Conservation (phyloP, 30 jellyfish, hydroid and myxozoan genomes). For the Pseudorhiza aurosa region DNA sequence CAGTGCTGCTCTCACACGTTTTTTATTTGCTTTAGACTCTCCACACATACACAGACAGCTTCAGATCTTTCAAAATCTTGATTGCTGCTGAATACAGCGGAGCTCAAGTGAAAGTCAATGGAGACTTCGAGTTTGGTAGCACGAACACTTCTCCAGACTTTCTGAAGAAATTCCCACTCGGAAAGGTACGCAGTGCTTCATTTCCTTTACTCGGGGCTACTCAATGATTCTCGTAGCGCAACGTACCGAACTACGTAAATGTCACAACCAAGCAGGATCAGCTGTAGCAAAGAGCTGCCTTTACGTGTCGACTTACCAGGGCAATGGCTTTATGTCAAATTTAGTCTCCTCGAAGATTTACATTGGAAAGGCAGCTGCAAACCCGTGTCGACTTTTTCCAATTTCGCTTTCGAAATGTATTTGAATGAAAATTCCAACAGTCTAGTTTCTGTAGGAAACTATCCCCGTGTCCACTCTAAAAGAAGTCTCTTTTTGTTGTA, state of each 20-base stretch:
- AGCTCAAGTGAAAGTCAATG: conserved; percentile 54
- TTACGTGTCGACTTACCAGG: too few species aligned
- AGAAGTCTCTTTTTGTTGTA: too few species aligned
- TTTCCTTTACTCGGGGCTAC: background rate
- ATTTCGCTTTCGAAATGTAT: too few species aligned
- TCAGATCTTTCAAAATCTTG: conserved; percentile 81
- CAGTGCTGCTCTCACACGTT: background rate
- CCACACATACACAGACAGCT: conserved; percentile 87
- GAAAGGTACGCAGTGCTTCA: conserved; percentile 65
- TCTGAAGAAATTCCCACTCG: conserved; percentile 93
- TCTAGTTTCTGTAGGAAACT: too few species aligned
- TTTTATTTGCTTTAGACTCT: conserved; percentile 68
- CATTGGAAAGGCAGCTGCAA: too few species aligned
- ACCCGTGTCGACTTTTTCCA: too few species aligned
- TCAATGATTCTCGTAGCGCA: background rate
- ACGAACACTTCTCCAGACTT: conserved; percentile 81
- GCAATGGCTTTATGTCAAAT: too few species aligned
- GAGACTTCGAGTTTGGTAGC: conserved; percentile 82
- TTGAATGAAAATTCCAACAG: too few species aligned
- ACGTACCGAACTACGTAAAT: background rate
- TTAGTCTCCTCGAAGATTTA: too few species aligned
- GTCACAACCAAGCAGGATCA: too few species aligned
- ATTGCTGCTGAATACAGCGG: conserved; percentile 98
- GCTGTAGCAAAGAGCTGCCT: too few species aligned
- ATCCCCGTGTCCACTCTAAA: too few species aligned